phyloP scores from a whole-genome alignment of 2,888 invertebrate genomes.

The Copidosoma aretas region DNA sequence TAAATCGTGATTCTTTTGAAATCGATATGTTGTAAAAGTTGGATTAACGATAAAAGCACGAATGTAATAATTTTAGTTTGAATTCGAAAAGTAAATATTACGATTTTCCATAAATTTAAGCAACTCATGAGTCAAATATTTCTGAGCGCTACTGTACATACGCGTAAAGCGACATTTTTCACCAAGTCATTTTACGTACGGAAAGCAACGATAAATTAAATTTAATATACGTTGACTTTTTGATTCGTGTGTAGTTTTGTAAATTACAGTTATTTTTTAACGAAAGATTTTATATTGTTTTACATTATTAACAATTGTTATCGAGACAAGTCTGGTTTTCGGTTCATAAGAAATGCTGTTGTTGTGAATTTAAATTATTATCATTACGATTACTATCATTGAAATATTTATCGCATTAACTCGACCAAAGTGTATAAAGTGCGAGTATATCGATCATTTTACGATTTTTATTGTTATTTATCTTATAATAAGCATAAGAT shows the following conservation, averaged over 20 bases:
- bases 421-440: conserved; percentile 13
- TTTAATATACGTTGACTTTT: conserved; percentile 33
- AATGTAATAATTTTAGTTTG: background rate
- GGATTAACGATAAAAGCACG: background rate
- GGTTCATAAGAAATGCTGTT: conserved; percentile 38
- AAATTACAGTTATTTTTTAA: conserved; percentile 33
- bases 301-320: conserved; percentile 37
- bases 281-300: conserved; percentile 40
- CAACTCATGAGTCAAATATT: conserved; percentile 28
- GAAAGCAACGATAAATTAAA: conserved; percentile 38
- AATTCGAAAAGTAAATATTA: background rate
- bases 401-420: conserved; percentile 31
- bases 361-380: conserved; percentile 40
- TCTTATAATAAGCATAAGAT: conserved; percentile 41
- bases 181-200: conserved; percentile 39
- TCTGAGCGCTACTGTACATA: conserved; percentile 40
- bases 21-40: too few relatives aligned
- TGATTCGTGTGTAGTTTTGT: conserved; percentile 25
- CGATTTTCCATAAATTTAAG: conserved; percentile 11
- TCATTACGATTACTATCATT: conserved; percentile 26
- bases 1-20: background rate
- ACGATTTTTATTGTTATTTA: conserved; percentile 38
- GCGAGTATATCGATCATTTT: conserved; percentile 25
- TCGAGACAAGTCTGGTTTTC: conserved; percentile 35
- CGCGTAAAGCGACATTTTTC: conserved; percentile 36